Evolutionary conservation across 2,113 vertebrate genomes (phyloP).

Genomic region (Campylorhamphus procurvoides): DNA sequence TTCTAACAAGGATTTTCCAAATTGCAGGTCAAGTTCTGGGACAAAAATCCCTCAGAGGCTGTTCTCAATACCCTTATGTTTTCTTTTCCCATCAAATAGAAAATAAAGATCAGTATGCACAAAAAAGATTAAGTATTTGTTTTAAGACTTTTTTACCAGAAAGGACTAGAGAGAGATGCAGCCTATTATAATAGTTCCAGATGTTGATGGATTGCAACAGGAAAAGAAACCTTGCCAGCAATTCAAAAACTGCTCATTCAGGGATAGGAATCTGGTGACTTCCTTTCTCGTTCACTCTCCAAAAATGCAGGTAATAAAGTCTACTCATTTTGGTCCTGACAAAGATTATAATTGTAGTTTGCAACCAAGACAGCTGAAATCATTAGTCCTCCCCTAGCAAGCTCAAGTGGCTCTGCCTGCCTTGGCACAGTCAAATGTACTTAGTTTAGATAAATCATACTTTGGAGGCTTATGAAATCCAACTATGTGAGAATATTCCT

Average conservation of each 20-base stretch:
- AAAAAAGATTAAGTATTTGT: too few species aligned
- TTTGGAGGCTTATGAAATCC: neutral
- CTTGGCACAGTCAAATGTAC: neutral
- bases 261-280: neutral
- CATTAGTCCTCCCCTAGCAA: neutral
- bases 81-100: neutral
- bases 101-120: neutral
- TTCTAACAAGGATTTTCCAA: neutral
- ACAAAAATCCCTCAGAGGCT: neutral
- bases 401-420: neutral
- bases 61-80: neutral
- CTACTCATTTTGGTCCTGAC: neutral
- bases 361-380: slow-evolving; percentile 9
- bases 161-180: neutral
- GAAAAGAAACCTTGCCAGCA: neutral
- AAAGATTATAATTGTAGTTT: neutral
- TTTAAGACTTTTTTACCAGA: too few species aligned
- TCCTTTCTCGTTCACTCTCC: neutral
- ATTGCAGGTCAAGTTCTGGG: neutral
- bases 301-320: slow-evolving; percentile 7
- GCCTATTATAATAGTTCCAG: neutral
- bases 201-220: neutral
- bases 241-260: neutral
- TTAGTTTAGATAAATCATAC: slow-evolving; percentile 20
- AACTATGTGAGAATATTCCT: neutral